phyloP scores from a whole-genome alignment of 2,888 invertebrate species.

The Achlya flavicornis region DNA sequence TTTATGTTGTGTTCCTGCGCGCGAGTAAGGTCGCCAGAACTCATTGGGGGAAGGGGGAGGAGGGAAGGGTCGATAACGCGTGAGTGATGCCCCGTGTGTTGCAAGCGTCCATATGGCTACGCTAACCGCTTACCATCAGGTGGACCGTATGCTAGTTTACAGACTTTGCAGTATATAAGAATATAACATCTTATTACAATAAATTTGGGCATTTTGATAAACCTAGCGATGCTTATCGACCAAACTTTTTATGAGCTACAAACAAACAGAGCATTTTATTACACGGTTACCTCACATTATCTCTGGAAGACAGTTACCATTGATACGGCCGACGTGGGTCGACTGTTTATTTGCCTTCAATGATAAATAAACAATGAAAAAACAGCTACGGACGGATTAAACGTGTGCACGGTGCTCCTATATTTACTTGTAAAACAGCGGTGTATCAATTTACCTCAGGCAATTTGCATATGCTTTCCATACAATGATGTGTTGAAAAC shows the following conservation, averaged over 20 bases:
- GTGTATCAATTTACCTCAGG: constrained; percentile 7
- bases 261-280: background rate
- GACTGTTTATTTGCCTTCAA: constrained; percentile 1
- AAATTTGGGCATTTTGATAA: too few relatives aligned
- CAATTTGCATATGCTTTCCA: background rate
- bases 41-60: too few relatives aligned
- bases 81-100: too few relatives aligned
- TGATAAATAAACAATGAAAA: constrained; percentile 2
- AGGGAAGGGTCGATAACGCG: too few relatives aligned
- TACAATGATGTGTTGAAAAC: background rate
- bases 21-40: too few relatives aligned
- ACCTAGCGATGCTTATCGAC: too few relatives aligned
- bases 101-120: too few relatives aligned
- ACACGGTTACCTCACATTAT: background rate
- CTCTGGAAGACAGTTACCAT: background rate
- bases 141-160: too few relatives aligned
- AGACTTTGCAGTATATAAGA: too few relatives aligned
- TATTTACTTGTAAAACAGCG: background rate
- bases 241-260: background rate
- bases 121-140: too few relatives aligned
- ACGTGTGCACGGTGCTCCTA: background rate
- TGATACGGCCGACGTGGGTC: background rate
- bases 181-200: too few relatives aligned
- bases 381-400: background rate
- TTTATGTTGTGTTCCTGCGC: too few relatives aligned